These are phyloP conservation scores for Brachypteracias leptosomus DNA, from an alignment of 2,113 vertebrate species.

Conservation along the genomic window DNA sequence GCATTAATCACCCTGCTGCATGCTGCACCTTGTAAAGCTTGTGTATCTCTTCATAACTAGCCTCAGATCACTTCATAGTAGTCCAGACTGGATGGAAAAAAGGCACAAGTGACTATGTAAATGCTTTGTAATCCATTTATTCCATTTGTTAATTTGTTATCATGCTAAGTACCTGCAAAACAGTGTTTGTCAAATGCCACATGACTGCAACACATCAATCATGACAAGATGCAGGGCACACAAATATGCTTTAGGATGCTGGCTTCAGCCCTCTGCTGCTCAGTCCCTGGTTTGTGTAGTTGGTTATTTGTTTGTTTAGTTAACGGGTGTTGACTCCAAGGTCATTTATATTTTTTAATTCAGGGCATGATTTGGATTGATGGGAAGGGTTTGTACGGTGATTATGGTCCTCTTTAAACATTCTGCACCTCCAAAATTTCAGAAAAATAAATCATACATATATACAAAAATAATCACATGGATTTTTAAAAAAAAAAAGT, in stretches of 20 bases:
- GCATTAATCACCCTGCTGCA: slow-evolving; percentile 32
- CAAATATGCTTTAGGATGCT: slow-evolving; percentile 1
- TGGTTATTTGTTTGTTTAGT: slow-evolving; percentile 1
- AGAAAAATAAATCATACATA: neutral
- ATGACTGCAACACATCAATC: neutral
- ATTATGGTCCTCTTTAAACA: neutral
- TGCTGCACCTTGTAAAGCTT: slow-evolving; percentile 25
- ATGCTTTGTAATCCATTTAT: slow-evolving; percentile 38
- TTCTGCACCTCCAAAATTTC: neutral
- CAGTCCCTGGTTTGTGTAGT: neutral
- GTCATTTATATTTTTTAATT: neutral
- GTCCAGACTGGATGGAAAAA: neutral
- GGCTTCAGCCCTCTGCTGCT: neutral
- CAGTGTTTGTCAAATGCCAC: slow-evolving; percentile 28
- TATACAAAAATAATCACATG: neutral
- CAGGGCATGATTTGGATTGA: neutral
- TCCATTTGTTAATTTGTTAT: slow-evolving; percentile 56
- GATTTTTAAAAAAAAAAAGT: neutral
- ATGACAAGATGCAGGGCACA: neutral
- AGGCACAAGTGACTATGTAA: slow-evolving; percentile 37
- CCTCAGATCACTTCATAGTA: slow-evolving; percentile 13
- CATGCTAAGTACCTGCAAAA: slow-evolving; percentile 20
- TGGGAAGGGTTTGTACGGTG: neutral
- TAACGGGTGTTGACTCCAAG: neutral
- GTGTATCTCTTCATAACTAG: slow-evolving; percentile 30